phyloP scores from a whole-genome alignment of 2,888 invertebrate genomes.

The Acanthosoma haemorrhoidale region DNA sequence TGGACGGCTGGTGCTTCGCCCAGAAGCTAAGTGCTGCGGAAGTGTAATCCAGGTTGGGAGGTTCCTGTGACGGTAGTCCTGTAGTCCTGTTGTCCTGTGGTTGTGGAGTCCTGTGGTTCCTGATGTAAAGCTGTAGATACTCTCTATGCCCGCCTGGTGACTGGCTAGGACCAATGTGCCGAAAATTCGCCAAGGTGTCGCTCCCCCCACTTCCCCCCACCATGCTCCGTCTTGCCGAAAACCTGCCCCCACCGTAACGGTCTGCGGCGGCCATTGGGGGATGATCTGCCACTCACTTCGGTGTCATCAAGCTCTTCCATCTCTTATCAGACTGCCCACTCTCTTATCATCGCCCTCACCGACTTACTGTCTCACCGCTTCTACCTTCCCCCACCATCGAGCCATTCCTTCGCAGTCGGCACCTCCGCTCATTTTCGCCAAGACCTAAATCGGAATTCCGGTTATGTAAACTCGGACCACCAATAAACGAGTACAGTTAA shows the following conservation, averaged over 20 bases:
- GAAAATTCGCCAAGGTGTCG: constrained; percentile 39
- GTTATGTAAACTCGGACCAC: neutral
- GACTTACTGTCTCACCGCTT: neutral
- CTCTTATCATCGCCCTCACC: neutral
- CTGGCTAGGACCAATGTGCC: constrained; percentile 28
- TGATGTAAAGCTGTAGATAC: too few species aligned
- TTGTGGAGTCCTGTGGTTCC: neutral
- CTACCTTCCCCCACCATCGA: neutral
- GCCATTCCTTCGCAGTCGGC: neutral
- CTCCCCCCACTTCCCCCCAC: constrained; percentile 22
- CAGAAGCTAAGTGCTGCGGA: constrained; percentile 38
- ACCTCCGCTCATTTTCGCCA: neutral
- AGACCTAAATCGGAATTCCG: neutral
- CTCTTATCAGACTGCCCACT: neutral
- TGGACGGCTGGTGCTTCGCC: constrained; percentile 37
- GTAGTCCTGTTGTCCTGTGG: neutral
- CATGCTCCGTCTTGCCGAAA: constrained; percentile 16
- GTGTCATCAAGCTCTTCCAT: constrained; percentile 4
- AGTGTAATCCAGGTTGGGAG: constrained; percentile 37
- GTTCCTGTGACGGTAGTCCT: neutral
- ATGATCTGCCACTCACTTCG: neutral
- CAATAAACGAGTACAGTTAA: neutral
- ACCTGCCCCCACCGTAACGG: constrained; percentile 22
- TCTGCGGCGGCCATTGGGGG: constrained; percentile 10
- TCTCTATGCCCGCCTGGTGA: neutral